A percentile compares a stretch with the other conserved stretches of the same genome.
These are phyloP conservation scores for Sycophila sp. DNA, from an alignment of 1,140 invertebrate genomes.

Conservation along the genomic window DNA sequence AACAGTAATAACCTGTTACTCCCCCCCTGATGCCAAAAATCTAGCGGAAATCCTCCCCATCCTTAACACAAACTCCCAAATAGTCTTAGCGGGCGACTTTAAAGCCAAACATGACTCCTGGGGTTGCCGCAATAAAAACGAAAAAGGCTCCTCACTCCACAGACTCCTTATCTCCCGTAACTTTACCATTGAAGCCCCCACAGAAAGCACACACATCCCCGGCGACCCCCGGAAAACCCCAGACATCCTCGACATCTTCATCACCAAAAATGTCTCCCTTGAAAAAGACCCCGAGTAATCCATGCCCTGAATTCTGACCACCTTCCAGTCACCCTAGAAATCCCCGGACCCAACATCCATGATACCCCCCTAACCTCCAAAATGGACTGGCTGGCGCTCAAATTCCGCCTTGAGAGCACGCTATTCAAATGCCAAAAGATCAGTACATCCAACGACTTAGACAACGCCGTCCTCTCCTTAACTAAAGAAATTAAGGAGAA, in stretches of 20 bases:
- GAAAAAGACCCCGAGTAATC: neutral
- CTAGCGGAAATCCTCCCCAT: neutral
- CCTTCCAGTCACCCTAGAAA: conserved; percentile 12
- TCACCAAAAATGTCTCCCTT: conserved; percentile 13
- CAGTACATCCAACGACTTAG: neutral
- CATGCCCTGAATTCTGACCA: conserved; percentile 12
- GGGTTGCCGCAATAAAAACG: too few relatives aligned
- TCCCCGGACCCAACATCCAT: too few relatives aligned
- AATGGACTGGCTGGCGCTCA: conserved; percentile 6
- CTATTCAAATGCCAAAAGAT: neutral
- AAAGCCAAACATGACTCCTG: too few relatives aligned
- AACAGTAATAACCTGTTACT: neutral
- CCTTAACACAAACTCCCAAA: neutral
- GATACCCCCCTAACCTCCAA: neutral
- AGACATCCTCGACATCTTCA: conserved; percentile 28
- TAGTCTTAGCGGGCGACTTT: neutral
- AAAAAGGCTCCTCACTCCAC: too few relatives aligned
- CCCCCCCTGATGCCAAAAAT: too few relatives aligned
- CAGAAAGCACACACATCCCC: neutral
- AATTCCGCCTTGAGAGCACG: neutral
- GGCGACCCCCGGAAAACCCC: neutral
- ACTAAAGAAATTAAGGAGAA: too few relatives aligned
- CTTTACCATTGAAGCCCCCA: conserved; percentile 2
- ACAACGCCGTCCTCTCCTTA: too few relatives aligned
- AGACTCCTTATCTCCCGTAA: too few relatives aligned